A percentile compares a stretch with the other conserved stretches of the same genome.
Evolutionary conservation across 1,140 invertebrate genomes (phyloP).

Genomic region (Tachypleus tridentatus): DNA sequence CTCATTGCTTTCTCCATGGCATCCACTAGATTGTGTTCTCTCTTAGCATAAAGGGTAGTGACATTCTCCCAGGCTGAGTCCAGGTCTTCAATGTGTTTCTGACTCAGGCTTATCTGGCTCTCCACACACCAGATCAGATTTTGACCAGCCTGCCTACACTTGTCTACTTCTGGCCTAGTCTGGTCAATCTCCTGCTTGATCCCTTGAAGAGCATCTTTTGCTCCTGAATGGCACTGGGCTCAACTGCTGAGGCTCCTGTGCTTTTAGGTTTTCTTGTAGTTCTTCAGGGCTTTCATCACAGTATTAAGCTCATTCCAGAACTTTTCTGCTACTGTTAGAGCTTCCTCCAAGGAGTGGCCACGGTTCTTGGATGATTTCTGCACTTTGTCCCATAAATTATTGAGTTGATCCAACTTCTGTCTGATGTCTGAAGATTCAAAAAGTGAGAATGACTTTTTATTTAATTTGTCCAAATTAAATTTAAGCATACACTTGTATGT

Average conservation of each 20-base stretch:
- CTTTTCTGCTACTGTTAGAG: constrained; percentile 71
- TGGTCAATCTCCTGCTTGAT: constrained; percentile 83
- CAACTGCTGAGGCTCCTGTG: constrained; percentile 81
- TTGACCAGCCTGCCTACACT: constrained; percentile 76
- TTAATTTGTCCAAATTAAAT: too few relatives aligned
- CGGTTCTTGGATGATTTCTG: constrained; percentile 70
- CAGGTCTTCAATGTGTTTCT: constrained; percentile 92
- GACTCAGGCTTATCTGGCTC: constrained; percentile 95
- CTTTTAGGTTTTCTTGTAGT: constrained; percentile 69
- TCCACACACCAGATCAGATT: constrained; percentile 84
- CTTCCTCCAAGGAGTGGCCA: constrained; percentile 71
- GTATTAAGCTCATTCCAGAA: constrained; percentile 92
- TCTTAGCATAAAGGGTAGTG: constrained; percentile 77
- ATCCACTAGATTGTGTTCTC: constrained; percentile 88
- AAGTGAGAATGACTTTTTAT: too few relatives aligned
- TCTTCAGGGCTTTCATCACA: constrained; percentile 76
- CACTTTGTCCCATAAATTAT: constrained; percentile 85
- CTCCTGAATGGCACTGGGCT: constrained; percentile 80
- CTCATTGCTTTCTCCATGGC: constrained; percentile 97
- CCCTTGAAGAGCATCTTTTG: constrained; percentile 79
- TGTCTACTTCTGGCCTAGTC: constrained; percentile 87
- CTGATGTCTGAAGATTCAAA: constrained; percentile 55
- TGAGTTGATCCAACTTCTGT: constrained; percentile 80
- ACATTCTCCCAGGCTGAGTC: constrained; percentile 89
- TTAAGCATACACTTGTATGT: too few relatives aligned